Base-by-base conservation (phyloP, 2,113 vertebrate species). In the Aptenodytes forsteri region DNA sequence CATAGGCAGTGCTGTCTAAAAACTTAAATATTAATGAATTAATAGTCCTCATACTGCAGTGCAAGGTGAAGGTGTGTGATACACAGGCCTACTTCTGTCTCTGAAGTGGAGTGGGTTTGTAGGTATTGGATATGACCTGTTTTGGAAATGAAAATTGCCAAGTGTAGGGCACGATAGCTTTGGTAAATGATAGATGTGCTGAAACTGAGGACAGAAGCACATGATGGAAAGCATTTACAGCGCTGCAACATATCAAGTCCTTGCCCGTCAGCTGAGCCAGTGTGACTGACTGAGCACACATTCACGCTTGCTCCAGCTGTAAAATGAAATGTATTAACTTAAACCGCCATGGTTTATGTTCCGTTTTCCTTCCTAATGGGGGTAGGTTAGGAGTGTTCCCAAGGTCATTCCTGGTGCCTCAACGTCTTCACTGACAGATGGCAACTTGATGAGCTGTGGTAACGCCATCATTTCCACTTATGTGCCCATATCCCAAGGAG, bases 371-470 rank as follows among this genome's bases (percentile, higher is more conserved):
- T 96, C 78, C 70, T 90, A 88, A 92, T 3, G 1, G 46, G 54
- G 47, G 59, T 52, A 80, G 75, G 84, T 88, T 91, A 93, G 71
- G 44, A 90, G 36, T 42, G 46, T 62, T 96, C 12, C 3, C 96
- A 97, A 97, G 97, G 95, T 97, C 82, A 83, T 69, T 97, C 84
- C 75, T 5, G 12, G 75, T 83, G 85, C 90, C 92, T 90, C 84
- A 62, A 7, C 8, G 0, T 91, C 93, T 94, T 90, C 84, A 42
- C 84, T 73, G 75, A 96, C 96, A 97, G 96, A 97, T 95, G 97
- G 97, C 78, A 90, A 80, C 84, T 95, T 4, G 70, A 96, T 94
- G 97, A 96, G 92, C 96, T 97, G 96, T 96, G 88, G 87, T 90
- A 96, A 91, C 32, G 13, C 78, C 82, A 91, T 97, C 34, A 88